Conservation (phyloP, 1,140 invertebrate genomes). For the Drosophila auraria region DNA sequence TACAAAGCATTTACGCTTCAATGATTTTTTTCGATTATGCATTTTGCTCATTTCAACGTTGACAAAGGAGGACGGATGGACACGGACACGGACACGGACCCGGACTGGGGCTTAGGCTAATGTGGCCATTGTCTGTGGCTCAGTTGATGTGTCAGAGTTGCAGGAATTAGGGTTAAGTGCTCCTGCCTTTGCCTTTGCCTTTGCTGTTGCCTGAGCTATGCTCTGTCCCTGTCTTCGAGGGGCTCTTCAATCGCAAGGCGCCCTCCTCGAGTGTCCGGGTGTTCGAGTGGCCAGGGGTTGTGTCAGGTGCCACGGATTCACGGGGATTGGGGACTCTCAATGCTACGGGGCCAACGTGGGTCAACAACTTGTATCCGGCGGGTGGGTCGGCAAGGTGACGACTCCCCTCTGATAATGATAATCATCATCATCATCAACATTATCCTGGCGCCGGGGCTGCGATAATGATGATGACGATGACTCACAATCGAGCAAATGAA, state of each 20-base stretch:
- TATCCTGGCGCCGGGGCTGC: slow-evolving; percentile 1
- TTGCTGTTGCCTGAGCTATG: slow-evolving; percentile 12
- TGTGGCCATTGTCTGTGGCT: slow-evolving; percentile 58
- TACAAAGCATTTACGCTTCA: slow-evolving; percentile 80
- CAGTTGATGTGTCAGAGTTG: slow-evolving; percentile 56
- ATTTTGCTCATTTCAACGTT: slow-evolving; percentile 78
- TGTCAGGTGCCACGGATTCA: slow-evolving; percentile 2
- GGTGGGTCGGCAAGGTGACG: slow-evolving; percentile 56
- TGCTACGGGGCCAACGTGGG: slow-evolving; percentile 59
- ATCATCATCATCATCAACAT: slow-evolving; percentile 13
- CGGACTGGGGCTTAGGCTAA: slow-evolving; percentile 63
- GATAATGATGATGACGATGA: slow-evolving; percentile 46
- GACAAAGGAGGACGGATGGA: slow-evolving; percentile 53
- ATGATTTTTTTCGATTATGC: slow-evolving; percentile 80
- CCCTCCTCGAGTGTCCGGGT: slow-evolving; percentile 7
- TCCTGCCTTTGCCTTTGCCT: slow-evolving; percentile 9
- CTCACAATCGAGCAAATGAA: slow-evolving; percentile 83
- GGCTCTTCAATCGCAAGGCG: slow-evolving; percentile 4
- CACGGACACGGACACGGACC: neutral
- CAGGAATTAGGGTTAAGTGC: slow-evolving; percentile 72
- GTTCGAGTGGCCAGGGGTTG: slow-evolving; percentile 10
- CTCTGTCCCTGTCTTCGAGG: slow-evolving; percentile 15
- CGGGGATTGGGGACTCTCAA: slow-evolving; percentile 25
- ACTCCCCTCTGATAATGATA: slow-evolving; percentile 11
- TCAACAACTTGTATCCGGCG: slow-evolving; percentile 66